Evolutionary conservation across 2,113 vertebrate species (phyloP), one percentile per base, ranked within the genome.

Genomic region (Thermophis baileyi): DNA sequence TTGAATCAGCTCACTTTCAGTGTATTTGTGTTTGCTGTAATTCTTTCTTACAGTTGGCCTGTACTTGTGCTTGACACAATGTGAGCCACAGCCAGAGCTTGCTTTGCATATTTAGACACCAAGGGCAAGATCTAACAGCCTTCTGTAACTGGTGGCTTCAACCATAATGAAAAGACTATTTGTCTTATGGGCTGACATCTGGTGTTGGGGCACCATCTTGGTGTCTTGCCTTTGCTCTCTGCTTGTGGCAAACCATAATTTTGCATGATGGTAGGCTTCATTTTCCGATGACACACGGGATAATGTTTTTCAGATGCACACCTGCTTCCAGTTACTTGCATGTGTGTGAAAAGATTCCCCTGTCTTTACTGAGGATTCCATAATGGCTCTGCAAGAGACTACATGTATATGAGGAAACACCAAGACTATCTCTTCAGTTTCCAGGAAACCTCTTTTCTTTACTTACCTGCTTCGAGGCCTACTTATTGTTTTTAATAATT

Each of bases 161-260:
- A 46, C 50, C 20, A 86, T 20, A 60, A 27, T 50, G n/a, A 89
- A 49, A 24, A 35, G 51, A 60, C 5, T 81, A 9, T 81, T 81
- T 74, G 14, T n/a, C 47, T 51, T 60, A 30, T 27, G 44, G 81
- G 46, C 30, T 8, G 35, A 86, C 88, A 50, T 90, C 54, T 93
- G 88, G 14, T 20, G 5, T 47, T 40, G 69, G 54, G 81, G 30
- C 81, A 87, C 88, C 89, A 90, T 81, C n/a, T 27, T 57, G n/a
- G 88, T 44, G 12, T 14, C n/a, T 93, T 40, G 74, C 81, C 54
- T 93, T 93, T 87, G 81, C 81, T 93, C 74, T 93, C 88, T 86
- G 46, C 54, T 93, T 63, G 89, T 90, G 74, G 53, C 30, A 90
- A 60, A 12, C 74, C 24, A 9, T 93, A 90, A 93, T 90, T 90